Percentiles rank a stretch among this genome's conserved stretches.
Conservation (phyloP, 2,113 vertebrate species). For the Trachemys scripta region DNA sequence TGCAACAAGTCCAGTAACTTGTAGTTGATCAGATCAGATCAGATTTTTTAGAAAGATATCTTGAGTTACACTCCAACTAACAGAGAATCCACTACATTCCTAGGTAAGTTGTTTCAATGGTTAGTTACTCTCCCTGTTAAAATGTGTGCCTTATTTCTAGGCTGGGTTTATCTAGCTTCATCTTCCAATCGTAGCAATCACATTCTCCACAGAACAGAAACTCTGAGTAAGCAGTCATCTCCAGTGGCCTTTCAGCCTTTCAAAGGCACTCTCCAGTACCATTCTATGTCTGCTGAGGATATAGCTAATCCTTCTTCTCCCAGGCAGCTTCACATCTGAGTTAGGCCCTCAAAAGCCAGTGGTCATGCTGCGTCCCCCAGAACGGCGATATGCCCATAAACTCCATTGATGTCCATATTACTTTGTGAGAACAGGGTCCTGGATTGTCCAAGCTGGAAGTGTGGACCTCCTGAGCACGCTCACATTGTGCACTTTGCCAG, state of each 20-base stretch:
- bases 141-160: no score
- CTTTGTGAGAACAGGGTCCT: background rate
- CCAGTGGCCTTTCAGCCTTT: background rate
- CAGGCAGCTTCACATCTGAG: background rate
- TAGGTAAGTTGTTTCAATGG: no score
- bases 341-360: background rate
- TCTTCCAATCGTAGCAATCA: no score
- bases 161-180: no score
- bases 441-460: background rate
- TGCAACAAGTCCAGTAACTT: background rate
- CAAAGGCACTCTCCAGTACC: background rate
- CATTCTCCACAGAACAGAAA: no score
- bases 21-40: background rate
- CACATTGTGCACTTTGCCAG: no score
- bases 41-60: background rate
- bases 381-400: background rate
- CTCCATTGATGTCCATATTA: background rate
- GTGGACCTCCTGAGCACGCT: background rate
- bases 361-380: background rate
- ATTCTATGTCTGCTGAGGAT: background rate
- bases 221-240: background rate
- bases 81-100: no score
- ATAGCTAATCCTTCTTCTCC: background rate
- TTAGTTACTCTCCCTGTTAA: no score
- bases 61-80: background rate